Evolutionary conservation across 2,113 vertebrate genomes (phyloP), one percentile per base, ranked within the genome.

Genomic region (Chitala chitala): DNA sequence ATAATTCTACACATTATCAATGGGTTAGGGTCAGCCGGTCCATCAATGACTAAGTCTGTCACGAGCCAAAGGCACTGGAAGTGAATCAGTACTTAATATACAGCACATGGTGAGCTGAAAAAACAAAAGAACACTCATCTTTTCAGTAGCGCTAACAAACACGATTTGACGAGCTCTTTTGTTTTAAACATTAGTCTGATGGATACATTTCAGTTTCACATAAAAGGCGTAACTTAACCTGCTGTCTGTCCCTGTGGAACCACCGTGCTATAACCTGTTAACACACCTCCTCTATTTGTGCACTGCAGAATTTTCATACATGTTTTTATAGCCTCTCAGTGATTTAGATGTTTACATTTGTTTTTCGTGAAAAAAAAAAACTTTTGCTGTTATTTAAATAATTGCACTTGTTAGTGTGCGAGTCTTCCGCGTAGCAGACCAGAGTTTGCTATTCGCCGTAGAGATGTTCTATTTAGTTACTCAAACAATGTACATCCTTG

Each of bases 401-500:
- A 72, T 26, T 58, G 10, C 24, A 72, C 70, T 44, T 40, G 53
- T n/a, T 53, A 22, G 50, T 38, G 50, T 54, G 42, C 5, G 22
- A 58, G 22, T 24, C 24, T 38, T 58, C 44, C 56, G 59, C 70
- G 59, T 38, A 72, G 38, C 22, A 20, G 13, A 53, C 33, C 59
- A 9, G 44, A 29, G 70, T 46, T 24, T 54, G 50, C 50, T 20
- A 51, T 54, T 53, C 48, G 40, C 40, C 50, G 59, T 1, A 38
- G 15, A 36, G 3, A 1, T 5, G 22, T 46, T 68, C 46, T 58
- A 42, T 72, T 72, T 72, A 26, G 55, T 22, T 26, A 46, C 38
- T 42, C n/a, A 59, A 72, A 59, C 55, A 72, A 38, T 2, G 42
- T 42, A 58, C 33, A 48, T 72, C 71, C 71, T 48, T 61, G 42